Percentiles rank a stretch among this genome's conserved stretches.
These are phyloP conservation scores for Eubasilissa splendida DNA, from an alignment of 2,888 invertebrate species.

Conservation along the genomic window DNA sequence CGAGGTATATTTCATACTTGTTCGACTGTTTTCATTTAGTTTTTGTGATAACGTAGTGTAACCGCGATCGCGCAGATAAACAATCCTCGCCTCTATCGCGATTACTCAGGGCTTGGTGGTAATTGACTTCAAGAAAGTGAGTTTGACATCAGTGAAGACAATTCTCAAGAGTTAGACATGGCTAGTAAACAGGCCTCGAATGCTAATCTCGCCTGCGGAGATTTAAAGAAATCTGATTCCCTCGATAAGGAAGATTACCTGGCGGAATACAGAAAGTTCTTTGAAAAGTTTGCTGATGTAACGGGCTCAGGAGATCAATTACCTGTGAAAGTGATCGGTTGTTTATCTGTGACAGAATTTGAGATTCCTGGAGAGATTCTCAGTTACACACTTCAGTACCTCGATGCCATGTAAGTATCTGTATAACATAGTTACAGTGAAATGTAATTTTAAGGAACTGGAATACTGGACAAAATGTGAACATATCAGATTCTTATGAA, in stretches of 20 bases:
- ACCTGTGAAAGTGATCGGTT: constrained; percentile 80
- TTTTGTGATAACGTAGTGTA: too few relatives aligned
- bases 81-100: too few relatives aligned
- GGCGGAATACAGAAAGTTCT: constrained; percentile 79
- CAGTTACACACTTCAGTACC: constrained; percentile 84
- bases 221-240: constrained; percentile 17
- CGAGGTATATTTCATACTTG: too few relatives aligned
- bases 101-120: too few relatives aligned
- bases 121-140: too few relatives aligned
- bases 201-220: neutral
- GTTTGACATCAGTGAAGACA: too few relatives aligned
- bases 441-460: too few relatives aligned
- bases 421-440: constrained; percentile 11
- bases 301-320: constrained; percentile 82
- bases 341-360: constrained; percentile 75
- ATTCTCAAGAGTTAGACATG: constrained; percentile 12
- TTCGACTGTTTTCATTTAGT: too few relatives aligned
- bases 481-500: too few relatives aligned
- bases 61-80: too few relatives aligned
- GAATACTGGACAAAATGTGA: too few relatives aligned
- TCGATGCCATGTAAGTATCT: constrained; percentile 79
- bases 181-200: constrained; percentile 38
- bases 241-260: constrained; percentile 79
- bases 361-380: constrained; percentile 84
- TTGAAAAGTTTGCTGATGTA: constrained; percentile 79